Percentiles rank a stretch among this genome's conserved stretches.
Conservation (phyloP, 2,888 invertebrate genomes). For the Eurytoma californica region DNA sequence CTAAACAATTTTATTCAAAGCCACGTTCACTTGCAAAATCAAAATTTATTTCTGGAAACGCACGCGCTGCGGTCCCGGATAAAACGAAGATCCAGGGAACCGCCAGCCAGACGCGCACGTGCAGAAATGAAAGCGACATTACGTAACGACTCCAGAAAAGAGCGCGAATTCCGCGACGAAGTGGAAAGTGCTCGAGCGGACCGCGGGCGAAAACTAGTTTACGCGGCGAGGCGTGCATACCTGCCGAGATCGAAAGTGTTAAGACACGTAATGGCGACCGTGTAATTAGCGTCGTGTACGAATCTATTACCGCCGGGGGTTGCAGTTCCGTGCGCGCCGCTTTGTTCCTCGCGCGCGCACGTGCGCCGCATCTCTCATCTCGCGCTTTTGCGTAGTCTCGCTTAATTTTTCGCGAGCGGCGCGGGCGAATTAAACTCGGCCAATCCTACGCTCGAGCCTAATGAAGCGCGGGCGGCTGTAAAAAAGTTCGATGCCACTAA, state of each 20-base stretch:
- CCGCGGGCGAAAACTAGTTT: slow-evolving; percentile 32
- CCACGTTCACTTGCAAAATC: no score
- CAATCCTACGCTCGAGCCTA: slow-evolving; percentile 1
- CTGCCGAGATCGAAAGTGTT: slow-evolving; percentile 36
- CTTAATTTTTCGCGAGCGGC: slow-evolving; percentile 9
- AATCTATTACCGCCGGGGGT: slow-evolving; percentile 32
- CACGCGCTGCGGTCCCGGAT: no score
- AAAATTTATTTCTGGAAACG: no score
- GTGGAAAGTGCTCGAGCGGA: neutral
- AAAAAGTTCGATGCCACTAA: no score
- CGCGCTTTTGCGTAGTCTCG: neutral
- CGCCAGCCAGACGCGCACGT: no score
- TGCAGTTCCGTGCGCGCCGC: neutral
- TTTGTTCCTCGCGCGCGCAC: slow-evolving; percentile 13
- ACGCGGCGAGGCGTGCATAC: slow-evolving; percentile 17
- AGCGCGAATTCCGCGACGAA: slow-evolving; percentile 19
- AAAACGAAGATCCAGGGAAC: no score
- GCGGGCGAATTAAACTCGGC: neutral
- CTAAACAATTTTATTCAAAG: no score
- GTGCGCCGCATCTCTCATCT: neutral
- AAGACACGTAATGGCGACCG: neutral
- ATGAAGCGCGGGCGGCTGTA: neutral
- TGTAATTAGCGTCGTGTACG: slow-evolving; percentile 25
- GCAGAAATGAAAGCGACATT: slow-evolving; percentile 29
- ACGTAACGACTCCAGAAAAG: slow-evolving; percentile 28